These are phyloP conservation scores for Sycophaga agraensis DNA, from an alignment of 1,140 invertebrate genomes.

Conservation along the genomic window DNA sequence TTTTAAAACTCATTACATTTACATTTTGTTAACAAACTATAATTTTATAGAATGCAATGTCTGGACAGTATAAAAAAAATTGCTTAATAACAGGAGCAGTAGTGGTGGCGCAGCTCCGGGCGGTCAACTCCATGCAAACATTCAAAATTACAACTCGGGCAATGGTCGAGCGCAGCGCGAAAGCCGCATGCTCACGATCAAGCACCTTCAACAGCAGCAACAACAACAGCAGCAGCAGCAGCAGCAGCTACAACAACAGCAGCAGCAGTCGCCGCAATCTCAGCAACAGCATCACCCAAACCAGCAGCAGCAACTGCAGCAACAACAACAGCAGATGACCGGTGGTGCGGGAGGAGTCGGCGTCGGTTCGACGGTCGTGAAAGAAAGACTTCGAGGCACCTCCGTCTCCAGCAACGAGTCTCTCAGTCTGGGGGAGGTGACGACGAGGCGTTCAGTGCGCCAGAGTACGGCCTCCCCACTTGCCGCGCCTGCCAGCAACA, in stretches of 20 bases:
- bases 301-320: background rate
- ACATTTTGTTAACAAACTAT: too few species aligned
- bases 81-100: conserved; percentile 40
- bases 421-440: conserved; percentile 35
- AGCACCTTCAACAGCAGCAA: conserved; percentile 38
- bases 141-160: conserved; percentile 47
- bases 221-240: background rate
- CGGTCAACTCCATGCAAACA: conserved; percentile 48
- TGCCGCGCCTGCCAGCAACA: conserved; percentile 54
- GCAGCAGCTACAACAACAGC: background rate
- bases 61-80: too few species aligned
- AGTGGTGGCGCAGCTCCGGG: conserved; percentile 42
- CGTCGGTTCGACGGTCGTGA: conserved; percentile 36
- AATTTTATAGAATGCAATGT: too few species aligned
- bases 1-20: too few species aligned
- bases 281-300: background rate
- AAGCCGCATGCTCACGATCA: conserved; percentile 52
- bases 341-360: conserved; percentile 28
- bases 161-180: conserved; percentile 44
- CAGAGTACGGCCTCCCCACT: conserved; percentile 54
- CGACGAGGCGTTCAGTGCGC: conserved; percentile 52
- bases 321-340: background rate
- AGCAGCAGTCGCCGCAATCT: conserved; percentile 4
- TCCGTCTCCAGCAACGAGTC: conserved; percentile 51
- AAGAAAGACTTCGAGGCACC: conserved; percentile 53